phyloP scores from a whole-genome alignment of 1,140 invertebrate genomes.

The Leguminivora glycinivorella region DNA sequence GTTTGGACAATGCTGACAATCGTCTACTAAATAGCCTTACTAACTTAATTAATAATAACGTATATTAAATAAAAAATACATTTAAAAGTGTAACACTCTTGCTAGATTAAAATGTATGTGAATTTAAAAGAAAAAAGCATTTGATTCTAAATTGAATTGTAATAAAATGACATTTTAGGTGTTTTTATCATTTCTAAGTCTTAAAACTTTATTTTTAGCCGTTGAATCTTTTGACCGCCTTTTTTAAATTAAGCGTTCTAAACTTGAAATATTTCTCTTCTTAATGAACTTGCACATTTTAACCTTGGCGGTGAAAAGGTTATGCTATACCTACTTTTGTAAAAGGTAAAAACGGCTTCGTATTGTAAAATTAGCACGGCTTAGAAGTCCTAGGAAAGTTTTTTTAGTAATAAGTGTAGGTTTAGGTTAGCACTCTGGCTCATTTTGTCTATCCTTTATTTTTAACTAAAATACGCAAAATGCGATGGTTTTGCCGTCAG shows the following conservation, averaged over 20 bases:
- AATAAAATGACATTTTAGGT: slow-evolving; percentile 74
- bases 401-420: slow-evolving; percentile 47
- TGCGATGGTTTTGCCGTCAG: neutral
- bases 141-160: slow-evolving; percentile 76
- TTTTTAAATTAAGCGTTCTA: neutral
- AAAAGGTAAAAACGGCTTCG: slow-evolving; percentile 19
- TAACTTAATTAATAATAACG: slow-evolving; percentile 68
- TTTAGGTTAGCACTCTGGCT: slow-evolving; percentile 45
- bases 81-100: slow-evolving; percentile 57
- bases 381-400: slow-evolving; percentile 41
- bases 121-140: slow-evolving; percentile 72
- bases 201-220: slow-evolving; percentile 20
- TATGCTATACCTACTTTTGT: slow-evolving; percentile 1
- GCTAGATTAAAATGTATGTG: slow-evolving; percentile 68
- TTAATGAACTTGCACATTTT: neutral
- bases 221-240: slow-evolving; percentile 21
- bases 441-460: slow-evolving; percentile 40
- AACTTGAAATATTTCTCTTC: neutral
- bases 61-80: slow-evolving; percentile 55
- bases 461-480: neutral
- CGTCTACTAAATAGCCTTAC: slow-evolving; percentile 73
- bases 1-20: slow-evolving; percentile 52
- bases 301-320: slow-evolving; percentile 20
- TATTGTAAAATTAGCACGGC: slow-evolving; percentile 30
- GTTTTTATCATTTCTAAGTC: slow-evolving; percentile 48